Conservation (phyloP, 2,113 vertebrate species). For the Labrus mixtus region DNA sequence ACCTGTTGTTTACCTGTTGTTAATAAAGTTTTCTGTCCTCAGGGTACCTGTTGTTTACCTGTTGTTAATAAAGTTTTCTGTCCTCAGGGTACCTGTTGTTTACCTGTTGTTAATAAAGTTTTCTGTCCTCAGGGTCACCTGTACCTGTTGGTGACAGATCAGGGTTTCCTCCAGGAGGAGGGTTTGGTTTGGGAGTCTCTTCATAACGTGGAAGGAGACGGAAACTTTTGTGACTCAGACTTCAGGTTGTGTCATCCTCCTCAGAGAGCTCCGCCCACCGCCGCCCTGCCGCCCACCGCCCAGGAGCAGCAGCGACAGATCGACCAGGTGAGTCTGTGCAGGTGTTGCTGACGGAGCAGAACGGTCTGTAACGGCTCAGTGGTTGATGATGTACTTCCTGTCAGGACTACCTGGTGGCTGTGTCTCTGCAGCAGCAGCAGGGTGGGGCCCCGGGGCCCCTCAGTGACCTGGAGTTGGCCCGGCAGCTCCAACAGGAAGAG, state of each 20-base stretch:
- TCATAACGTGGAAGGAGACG: constrained; percentile 93
- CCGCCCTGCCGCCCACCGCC: constrained; percentile 38
- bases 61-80: no score
- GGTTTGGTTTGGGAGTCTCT: constrained; percentile 93
- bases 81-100: not conserved
- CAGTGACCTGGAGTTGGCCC: constrained; percentile 93
- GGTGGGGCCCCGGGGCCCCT: constrained; percentile 78
- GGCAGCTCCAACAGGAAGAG: constrained; percentile 93
- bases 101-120: not conserved
- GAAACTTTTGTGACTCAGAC: constrained; percentile 92
- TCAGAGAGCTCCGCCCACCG: constrained; percentile 61
- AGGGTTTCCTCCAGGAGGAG: constrained; percentile 93
- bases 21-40: no score
- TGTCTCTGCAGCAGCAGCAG: constrained; percentile 90
- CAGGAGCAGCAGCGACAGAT: constrained; percentile 89
- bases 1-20: no score
- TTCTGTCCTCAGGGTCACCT: constrained; percentile 87
- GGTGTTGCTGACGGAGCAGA: no score
- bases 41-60: no score
- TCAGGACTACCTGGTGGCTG: constrained; percentile 92
- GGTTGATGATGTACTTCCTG: not conserved
- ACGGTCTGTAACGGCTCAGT: rapidly evolving
- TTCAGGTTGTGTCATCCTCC: constrained; percentile 88
- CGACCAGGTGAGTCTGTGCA: constrained; percentile 83
- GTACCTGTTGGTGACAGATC: constrained; percentile 95